Percentiles rank a stretch among this genome's conserved stretches.
Evolutionary conservation across 1,140 invertebrate genomes (phyloP).

Genomic region (Nylanderia fulva): DNA sequence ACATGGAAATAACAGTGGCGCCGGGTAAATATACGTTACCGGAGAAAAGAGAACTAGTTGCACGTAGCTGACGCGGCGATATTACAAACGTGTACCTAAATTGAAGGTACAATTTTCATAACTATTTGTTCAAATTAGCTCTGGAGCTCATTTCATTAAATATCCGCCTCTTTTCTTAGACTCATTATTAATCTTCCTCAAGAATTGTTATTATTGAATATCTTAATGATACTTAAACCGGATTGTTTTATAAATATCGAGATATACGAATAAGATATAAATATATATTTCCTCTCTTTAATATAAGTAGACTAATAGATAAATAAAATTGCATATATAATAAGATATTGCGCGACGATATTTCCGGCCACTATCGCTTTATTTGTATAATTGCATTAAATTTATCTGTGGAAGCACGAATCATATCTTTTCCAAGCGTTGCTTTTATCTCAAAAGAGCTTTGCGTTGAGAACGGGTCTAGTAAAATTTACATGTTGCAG

Average conservation of each 20-base stretch:
- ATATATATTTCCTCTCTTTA: neutral
- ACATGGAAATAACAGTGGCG: slow-evolving; percentile 34
- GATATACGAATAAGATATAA: neutral
- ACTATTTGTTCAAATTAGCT: slow-evolving; percentile 5
- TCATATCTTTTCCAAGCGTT: neutral
- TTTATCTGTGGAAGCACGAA: neutral
- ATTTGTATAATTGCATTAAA: neutral
- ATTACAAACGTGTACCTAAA: slow-evolving; percentile 24
- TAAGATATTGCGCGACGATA: neutral
- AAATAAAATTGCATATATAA: neutral
- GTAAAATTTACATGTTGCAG: slow-evolving; percentile 42
- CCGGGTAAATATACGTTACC: slow-evolving; percentile 2
- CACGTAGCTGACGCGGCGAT: slow-evolving; percentile 22
- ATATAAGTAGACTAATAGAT: too few relatives aligned
- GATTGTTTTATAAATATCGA: neutral
- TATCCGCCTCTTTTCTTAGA: neutral
- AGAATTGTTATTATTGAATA: neutral
- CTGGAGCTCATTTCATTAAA: neutral
- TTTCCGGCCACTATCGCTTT: neutral
- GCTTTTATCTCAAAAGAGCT: neutral
- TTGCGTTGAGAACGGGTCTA: neutral
- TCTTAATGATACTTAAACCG: neutral
- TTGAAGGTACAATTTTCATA: neutral
- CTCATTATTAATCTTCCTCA: neutral
- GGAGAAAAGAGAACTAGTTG: neutral